phyloP scores from a whole-genome alignment of 2,888 invertebrate species.

The Hypolimnas misippus region DNA sequence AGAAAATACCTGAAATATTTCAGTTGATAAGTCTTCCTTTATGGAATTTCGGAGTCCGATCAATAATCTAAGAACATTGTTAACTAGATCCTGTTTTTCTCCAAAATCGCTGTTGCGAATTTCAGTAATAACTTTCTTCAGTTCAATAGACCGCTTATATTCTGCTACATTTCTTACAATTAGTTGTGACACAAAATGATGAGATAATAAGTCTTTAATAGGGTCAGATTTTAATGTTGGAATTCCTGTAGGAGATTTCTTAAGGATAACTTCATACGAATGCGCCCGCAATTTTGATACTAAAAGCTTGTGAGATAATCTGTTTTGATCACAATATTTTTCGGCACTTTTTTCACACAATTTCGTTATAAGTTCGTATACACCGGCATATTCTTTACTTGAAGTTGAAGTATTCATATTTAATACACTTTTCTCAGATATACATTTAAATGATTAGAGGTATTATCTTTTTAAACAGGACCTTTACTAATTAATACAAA shows the following conservation, averaged over 20 bases:
- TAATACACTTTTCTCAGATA: background rate
- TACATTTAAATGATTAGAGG: background rate
- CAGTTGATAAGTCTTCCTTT: constrained; percentile 59
- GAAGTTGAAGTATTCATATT: constrained; percentile 11
- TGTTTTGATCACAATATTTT: constrained; percentile 59
- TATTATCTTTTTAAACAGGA: background rate
- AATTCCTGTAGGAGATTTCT: constrained; percentile 59
- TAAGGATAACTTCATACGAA: constrained; percentile 73
- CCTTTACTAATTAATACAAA: no score
- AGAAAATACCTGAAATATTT: constrained; percentile 66
- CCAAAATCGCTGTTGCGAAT: constrained; percentile 61
- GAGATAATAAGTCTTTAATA: constrained; percentile 64
- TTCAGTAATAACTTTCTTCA: constrained; percentile 63
- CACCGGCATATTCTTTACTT: constrained; percentile 55
- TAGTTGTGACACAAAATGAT: constrained; percentile 63
- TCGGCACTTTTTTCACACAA: constrained; percentile 68
- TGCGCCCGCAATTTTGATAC: constrained; percentile 67
- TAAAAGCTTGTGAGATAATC: constrained; percentile 60
- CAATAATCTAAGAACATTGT: constrained; percentile 61
- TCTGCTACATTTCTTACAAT: constrained; percentile 70
- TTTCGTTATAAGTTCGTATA: constrained; percentile 68
- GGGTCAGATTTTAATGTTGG: constrained; percentile 58
- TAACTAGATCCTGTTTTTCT: constrained; percentile 56
- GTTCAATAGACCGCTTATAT: constrained; percentile 61
- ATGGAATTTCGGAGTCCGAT: constrained; percentile 62